Conservation (phyloP, 2,113 vertebrate genomes). For the Tympanuchus pallidicinctus region DNA sequence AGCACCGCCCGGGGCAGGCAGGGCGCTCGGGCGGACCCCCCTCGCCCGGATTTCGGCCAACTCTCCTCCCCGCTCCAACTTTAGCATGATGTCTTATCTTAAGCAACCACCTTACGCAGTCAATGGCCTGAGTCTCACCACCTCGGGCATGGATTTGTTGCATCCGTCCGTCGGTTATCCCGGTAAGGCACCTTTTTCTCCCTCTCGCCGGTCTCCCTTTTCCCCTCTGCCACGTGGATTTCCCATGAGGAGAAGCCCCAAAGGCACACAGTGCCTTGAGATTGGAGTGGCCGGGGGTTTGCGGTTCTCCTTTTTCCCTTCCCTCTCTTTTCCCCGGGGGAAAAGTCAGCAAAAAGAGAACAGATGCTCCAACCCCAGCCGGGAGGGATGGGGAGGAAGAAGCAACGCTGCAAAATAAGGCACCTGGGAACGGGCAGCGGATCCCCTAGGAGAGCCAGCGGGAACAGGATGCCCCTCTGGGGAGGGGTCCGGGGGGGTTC, state of each 20-base stretch:
- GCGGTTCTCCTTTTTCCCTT: neutral
- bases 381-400: neutral
- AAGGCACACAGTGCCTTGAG: neutral
- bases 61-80: conserved; percentile 77
- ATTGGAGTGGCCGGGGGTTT: neutral
- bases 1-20: conserved; percentile 56
- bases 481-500: neutral
- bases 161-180: conserved; percentile 98
- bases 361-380: neutral
- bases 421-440: neutral
- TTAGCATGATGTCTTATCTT: conserved; percentile 99
- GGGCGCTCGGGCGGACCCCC: conserved; percentile 71
- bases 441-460: rapidly evolving
- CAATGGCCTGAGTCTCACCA: conserved; percentile 96
- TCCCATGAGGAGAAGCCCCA: neutral
- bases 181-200: conserved; percentile 81
- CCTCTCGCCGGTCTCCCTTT: too few relatives aligned
- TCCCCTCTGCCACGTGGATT: neutral
- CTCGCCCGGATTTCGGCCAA: conserved; percentile 67
- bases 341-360: neutral
- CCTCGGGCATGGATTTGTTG: conserved; percentile 96
- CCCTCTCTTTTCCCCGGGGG: neutral
- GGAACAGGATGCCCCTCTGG: rapidly evolving
- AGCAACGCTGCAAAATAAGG: rapidly evolving
- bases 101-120: conserved; percentile 98